Evolutionary conservation across 2,797 vertebrate species (phyloP).

Genomic region (Rhinogobio ventralis): DNA sequence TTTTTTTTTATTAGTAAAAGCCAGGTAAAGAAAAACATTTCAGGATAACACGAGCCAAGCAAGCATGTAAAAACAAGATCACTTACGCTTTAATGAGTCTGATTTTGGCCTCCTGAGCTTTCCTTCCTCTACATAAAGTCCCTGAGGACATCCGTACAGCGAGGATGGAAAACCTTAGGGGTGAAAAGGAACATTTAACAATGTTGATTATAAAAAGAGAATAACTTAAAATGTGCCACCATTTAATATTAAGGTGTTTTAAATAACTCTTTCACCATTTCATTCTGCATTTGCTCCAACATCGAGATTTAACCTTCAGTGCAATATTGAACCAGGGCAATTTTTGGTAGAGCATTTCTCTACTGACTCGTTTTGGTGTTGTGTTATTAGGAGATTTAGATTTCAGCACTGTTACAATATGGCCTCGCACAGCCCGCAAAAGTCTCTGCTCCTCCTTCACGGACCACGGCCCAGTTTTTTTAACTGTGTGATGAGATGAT

Average conservation of each 20-base stretch:
- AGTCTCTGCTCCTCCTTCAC: conserved; percentile 63
- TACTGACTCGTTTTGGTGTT: conserved; percentile 46
- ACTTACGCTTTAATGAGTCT: conserved; percentile 73
- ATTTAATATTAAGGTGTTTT: background rate
- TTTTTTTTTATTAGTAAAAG: background rate
- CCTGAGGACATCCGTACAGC: conserved; percentile 50
- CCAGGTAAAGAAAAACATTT: background rate
- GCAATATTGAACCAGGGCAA: conserved; percentile 74
- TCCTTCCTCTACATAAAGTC: background rate
- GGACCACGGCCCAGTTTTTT: conserved; percentile 62
- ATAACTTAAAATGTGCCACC: background rate
- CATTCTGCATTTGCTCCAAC: conserved; percentile 74
- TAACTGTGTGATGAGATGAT: conserved; percentile 52
- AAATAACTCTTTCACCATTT: conserved; percentile 72
- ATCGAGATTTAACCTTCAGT: conserved; percentile 64
- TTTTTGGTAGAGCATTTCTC: conserved; percentile 66
- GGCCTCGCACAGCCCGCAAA: conserved; percentile 57
- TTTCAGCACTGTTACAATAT: conserved; percentile 58
- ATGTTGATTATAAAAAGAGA: background rate
- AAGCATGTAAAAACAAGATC: background rate
- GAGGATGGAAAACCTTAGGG: conserved; percentile 70
- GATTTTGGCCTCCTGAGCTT: conserved; percentile 64
- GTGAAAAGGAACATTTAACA: background rate
- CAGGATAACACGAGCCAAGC: background rate
- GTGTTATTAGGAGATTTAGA: background rate